Evolutionary conservation across 2,797 vertebrate genomes (phyloP).

Genomic region (Enteromius afrohamiltoni): DNA sequence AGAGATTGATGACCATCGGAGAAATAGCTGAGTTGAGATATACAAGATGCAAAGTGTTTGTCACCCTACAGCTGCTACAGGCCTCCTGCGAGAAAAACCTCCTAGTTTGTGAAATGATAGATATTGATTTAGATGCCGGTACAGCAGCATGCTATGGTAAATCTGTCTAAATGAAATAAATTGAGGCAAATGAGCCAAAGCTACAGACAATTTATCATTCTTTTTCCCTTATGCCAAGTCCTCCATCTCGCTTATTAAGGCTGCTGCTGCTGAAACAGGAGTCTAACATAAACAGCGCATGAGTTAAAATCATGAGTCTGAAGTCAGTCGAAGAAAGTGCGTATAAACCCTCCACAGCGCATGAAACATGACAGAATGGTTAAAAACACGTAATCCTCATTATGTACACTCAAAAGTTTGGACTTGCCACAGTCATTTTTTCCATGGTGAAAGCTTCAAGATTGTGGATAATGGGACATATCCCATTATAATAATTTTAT

Average conservation of each 20-base stretch:
- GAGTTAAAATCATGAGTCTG: conserved; percentile 56
- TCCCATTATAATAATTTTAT: too few species aligned
- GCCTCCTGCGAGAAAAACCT: background rate
- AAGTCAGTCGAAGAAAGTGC: background rate
- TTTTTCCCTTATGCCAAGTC: conserved; percentile 17
- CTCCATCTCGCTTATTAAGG: conserved; percentile 63
- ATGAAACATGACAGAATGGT: background rate
- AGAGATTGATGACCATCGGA: background rate
- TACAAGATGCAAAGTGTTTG: background rate
- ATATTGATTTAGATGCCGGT: conserved; percentile 3
- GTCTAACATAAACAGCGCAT: conserved; percentile 59
- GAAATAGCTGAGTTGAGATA: background rate
- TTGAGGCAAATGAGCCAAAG: conserved; percentile 20
- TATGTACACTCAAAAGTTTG: background rate
- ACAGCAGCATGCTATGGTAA: background rate
- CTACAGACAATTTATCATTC: conserved; percentile 18
- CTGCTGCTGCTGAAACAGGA: conserved; percentile 32
- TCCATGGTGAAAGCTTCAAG: background rate
- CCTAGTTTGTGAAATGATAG: conserved; percentile 14
- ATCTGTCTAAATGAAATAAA: conserved; percentile 32
- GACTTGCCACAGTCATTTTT: background rate
- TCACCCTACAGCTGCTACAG: background rate
- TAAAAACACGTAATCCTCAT: background rate
- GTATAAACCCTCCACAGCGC: background rate
- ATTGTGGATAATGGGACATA: background rate